Percentiles rank a stretch among this genome's conserved stretches.
These are phyloP conservation scores for Sinocyclocheilus rhinocerous DNA, from an alignment of 2,113 vertebrate species.

Conservation along the genomic window DNA sequence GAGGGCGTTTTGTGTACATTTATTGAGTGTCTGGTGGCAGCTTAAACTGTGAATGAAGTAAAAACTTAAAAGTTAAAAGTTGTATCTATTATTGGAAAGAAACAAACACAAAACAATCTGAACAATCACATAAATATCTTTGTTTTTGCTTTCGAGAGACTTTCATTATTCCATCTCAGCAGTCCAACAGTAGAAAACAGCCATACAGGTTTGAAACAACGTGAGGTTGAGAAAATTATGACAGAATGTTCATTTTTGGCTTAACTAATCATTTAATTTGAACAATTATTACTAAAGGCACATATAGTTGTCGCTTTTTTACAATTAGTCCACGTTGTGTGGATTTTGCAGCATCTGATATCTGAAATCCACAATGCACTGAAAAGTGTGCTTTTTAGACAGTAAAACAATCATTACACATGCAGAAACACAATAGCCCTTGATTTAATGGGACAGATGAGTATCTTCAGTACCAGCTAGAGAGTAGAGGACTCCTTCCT, in stretches of 20 bases:
- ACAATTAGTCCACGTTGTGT: background rate
- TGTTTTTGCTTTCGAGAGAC: background rate
- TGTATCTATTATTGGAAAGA: background rate
- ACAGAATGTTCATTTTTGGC: background rate
- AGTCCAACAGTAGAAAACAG: background rate
- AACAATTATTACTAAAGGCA: background rate
- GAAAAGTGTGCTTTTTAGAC: background rate
- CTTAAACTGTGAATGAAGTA: constrained; percentile 3
- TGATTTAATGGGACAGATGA: constrained; percentile 34
- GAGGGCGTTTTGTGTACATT: background rate
- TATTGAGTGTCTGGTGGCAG: background rate
- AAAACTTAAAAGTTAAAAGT: too few species aligned
- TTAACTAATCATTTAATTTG: background rate
- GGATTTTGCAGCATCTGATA: constrained; percentile 15
- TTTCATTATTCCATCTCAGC: background rate
- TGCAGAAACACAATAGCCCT: constrained; percentile 45
- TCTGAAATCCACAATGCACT: background rate
- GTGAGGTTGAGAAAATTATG: background rate
- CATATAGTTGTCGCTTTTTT: background rate
- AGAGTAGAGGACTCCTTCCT: constrained; percentile 39
- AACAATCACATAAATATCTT: background rate
- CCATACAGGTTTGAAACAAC: background rate
- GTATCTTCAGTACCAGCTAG: constrained; percentile 28
- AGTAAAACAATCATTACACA: constrained; percentile 30
- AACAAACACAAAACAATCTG: background rate